A percentile compares a stretch with the other conserved stretches of the same genome.
These are phyloP conservation scores for Thaumetopoea pityocampa DNA, from an alignment of 1,140 invertebrate genomes.

Conservation along the genomic window DNA sequence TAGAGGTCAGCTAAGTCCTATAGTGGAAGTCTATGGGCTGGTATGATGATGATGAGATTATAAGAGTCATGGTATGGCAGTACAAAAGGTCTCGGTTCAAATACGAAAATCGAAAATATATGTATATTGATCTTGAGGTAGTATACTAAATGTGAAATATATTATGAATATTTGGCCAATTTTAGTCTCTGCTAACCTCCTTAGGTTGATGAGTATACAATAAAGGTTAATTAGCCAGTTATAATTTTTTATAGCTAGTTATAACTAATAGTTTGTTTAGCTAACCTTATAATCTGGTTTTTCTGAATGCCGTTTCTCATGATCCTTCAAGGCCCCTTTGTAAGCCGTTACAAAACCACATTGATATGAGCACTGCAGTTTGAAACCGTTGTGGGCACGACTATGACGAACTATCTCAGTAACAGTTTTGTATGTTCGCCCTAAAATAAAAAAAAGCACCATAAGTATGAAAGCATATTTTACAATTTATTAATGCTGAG, in stretches of 20 bases:
- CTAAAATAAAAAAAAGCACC: slow-evolving; percentile 20
- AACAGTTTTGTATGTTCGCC: slow-evolving; percentile 44
- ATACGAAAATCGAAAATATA: too few relatives aligned
- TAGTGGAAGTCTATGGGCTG: too few relatives aligned
- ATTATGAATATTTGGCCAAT: too few relatives aligned
- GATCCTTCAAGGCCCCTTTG: slow-evolving; percentile 40
- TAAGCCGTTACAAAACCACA: slow-evolving; percentile 50
- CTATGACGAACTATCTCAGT: slow-evolving; percentile 46
- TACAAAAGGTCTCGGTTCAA: too few relatives aligned
- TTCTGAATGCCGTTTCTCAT: slow-evolving; percentile 41
- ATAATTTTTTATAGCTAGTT: neutral
- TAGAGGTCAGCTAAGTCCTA: too few relatives aligned
- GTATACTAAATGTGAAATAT: too few relatives aligned
- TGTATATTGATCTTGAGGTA: too few relatives aligned
- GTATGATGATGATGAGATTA: too few relatives aligned
- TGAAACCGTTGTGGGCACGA: slow-evolving; percentile 33
- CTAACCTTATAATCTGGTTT: slow-evolving; percentile 45
- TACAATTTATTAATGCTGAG: too few relatives aligned
- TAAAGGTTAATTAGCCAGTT: neutral
- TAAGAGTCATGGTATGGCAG: too few relatives aligned
- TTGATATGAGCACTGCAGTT: slow-evolving; percentile 33
- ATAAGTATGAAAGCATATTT: neutral
- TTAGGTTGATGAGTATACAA: too few relatives aligned
- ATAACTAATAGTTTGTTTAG: neutral
- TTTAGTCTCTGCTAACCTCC: too few relatives aligned